Base-by-base conservation (phyloP, 2,888 invertebrate species). In the Apodemia mormo region DNA sequence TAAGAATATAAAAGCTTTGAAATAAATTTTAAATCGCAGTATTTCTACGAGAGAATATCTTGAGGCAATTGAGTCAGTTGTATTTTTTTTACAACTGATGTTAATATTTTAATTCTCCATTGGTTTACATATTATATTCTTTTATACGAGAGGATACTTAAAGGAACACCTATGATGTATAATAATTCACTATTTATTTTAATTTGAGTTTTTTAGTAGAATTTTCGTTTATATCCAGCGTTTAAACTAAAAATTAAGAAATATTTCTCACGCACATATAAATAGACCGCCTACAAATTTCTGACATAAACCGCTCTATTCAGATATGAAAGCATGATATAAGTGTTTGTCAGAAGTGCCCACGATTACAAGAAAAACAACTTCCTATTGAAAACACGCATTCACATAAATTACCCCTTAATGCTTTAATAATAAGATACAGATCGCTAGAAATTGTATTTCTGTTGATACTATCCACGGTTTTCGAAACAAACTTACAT, bases 331-430 rank as follows among this genome's bases (percentile, higher is more conserved):
- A 83, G 87, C 85, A 83, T 83, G 77, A 76, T 80, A 79, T 88
- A 91, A 93, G 92, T 93, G 93, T 93, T 90, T 83, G 83, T 82
- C 85, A 90, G 88, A 90, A 93, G 92, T 92, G 91, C 87, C 88
- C 87, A 84, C 90, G 90, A 89, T 91, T 89, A 89, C 85, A 86
- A 84, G 82, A 77, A 77, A 75, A 80, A 78, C 80, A 78, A 76
- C 78, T 76, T 79, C 80, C 76, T 71, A 33, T 72, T 74, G 43
- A 66, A 66, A 64, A 37, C 64, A 29, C 10, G 7, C 43, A 54
- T 52, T 65, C 58, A 68, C 43, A 67, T 66, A 87, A 84, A 80
- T 74, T 72, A 74, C 68, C 79, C 77, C 80, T 85, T 81, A 87
- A 74, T 65, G 29, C 61, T 45, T 72, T 43, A 14, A 64, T 0